Conservation (phyloP, 2,113 vertebrate genomes). For the Anser brachyrhynchus region DNA sequence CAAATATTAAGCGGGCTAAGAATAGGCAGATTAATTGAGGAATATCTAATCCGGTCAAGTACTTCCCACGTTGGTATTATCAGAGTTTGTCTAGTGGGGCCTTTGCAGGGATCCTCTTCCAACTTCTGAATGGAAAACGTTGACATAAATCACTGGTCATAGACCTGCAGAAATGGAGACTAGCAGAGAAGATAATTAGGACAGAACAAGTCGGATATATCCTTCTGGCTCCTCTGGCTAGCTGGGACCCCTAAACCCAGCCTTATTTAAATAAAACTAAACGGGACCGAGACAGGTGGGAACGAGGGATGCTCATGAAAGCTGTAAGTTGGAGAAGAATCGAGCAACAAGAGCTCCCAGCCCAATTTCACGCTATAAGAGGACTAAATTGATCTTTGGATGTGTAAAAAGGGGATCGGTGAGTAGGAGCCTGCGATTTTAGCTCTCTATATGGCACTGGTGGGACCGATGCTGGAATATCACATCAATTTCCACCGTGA, state of each 20-base stretch:
- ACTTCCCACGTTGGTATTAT: not conserved
- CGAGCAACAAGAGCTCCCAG: not conserved
- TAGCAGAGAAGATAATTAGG: not conserved
- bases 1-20: slow-evolving; percentile 12
- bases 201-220: accelerated
- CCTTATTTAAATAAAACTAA: not conserved
- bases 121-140: not conserved
- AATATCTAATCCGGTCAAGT: not conserved
- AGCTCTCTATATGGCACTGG: not conserved
- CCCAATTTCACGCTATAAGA: not conserved
- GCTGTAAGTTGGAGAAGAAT: not conserved
- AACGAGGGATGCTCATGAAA: not conserved
- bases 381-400: slow-evolving; percentile 2
- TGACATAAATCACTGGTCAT: not conserved
- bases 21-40: slow-evolving; percentile 33
- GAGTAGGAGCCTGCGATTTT: not conserved
- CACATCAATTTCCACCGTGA: slow-evolving; percentile 6
- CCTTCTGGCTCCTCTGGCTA: not conserved
- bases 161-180: not conserved
- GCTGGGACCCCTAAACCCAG: not conserved
- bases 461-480: not conserved
- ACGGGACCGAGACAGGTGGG: not conserved
- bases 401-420: not conserved
- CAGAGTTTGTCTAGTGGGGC: not conserved
- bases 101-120: not conserved